Evolutionary conservation across 2,113 vertebrate genomes (phyloP).

Genomic region (Xiphophorus hellerii): DNA sequence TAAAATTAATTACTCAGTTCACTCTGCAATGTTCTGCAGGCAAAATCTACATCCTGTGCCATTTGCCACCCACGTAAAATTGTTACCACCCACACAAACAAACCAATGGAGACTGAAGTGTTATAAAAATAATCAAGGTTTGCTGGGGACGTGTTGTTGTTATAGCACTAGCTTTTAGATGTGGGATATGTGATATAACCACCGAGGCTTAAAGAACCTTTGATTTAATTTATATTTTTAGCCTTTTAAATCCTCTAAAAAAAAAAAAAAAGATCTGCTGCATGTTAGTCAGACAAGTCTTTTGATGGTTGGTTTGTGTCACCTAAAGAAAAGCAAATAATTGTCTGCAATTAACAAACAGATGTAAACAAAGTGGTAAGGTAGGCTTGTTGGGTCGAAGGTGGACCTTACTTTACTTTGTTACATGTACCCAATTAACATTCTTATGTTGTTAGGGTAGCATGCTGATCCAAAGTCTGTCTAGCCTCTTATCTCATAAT

Average conservation of each 20-base stretch:
- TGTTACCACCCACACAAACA: neutral
- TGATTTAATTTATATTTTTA: neutral
- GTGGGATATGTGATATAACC: slow-evolving; percentile 22
- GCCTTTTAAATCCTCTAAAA: slow-evolving; percentile 3
- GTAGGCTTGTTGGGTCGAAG: neutral
- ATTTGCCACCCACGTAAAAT: neutral
- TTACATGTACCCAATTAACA: neutral
- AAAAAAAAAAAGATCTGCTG: neutral
- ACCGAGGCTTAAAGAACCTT: neutral
- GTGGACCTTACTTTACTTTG: neutral
- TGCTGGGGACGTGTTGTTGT: slow-evolving; percentile 17
- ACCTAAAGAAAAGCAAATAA: neutral
- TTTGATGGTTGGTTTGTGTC: neutral
- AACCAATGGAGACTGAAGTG: neutral
- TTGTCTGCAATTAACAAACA: neutral
- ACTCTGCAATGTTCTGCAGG: neutral
- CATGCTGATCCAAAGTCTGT: neutral
- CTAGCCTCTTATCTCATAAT: neutral
- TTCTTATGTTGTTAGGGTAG: neutral
- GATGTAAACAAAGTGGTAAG: neutral
- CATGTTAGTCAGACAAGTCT: neutral
- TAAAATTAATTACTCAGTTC: neutral
- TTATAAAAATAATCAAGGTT: slow-evolving; percentile 31
- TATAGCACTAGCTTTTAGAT: slow-evolving; percentile 10
- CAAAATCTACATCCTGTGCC: neutral